A percentile compares a stretch with the other conserved stretches of the same genome.
Conservation (phyloP, 2,113 vertebrate genomes). For the Ochotona princeps region DNA sequence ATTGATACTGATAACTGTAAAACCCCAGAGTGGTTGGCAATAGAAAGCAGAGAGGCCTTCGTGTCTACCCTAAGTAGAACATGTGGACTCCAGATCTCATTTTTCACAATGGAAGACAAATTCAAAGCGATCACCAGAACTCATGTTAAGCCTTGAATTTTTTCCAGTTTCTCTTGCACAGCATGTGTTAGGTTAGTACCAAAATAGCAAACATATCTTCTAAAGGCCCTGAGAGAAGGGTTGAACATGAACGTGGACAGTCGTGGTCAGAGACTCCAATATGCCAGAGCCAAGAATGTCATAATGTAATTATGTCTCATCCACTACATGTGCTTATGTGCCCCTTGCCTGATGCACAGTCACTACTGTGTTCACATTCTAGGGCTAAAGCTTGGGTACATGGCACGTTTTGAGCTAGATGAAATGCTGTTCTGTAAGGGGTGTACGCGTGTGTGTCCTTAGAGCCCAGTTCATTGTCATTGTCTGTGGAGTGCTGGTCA, state of each 20-base stretch:
- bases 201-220: conserved; percentile 67
- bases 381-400: background rate
- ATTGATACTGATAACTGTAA: conserved; percentile 73
- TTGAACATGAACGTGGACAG: background rate
- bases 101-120: conserved; percentile 77
- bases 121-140: conserved; percentile 76
- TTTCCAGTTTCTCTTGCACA: conserved; percentile 34
- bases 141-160: conserved; percentile 73
- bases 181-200: conserved; percentile 61
- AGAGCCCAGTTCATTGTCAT: background rate
- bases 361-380: background rate
- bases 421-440: conserved; percentile 1
- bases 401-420: conserved; percentile 27
- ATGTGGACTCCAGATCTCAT: conserved; percentile 70
- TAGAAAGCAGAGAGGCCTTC: conserved; percentile 67
- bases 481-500: background rate
- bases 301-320: background rate
- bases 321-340: background rate
- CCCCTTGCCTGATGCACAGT: background rate
- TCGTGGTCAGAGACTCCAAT: conserved; percentile 50
- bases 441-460: background rate
- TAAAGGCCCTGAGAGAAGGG: conserved; percentile 7
- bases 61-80: conserved; percentile 68
- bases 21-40: conserved; percentile 69
- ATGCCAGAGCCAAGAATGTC: background rate